Percentiles rank a stretch among this genome's conserved stretches.
Conservation (phyloP, 2,888 invertebrate genomes). For the Pammene aurita region DNA sequence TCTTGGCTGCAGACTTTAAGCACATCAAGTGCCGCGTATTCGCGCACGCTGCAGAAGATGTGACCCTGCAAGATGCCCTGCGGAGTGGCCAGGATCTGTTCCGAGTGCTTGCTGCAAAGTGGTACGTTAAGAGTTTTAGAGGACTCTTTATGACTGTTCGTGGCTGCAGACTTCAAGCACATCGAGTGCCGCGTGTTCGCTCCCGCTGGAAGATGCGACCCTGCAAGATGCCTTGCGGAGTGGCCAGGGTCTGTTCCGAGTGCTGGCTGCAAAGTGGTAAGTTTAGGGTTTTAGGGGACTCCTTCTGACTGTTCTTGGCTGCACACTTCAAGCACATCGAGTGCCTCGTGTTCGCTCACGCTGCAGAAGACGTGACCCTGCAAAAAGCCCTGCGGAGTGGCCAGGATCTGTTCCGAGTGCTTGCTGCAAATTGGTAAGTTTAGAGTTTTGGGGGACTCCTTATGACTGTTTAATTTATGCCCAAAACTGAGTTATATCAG, state of each 20-base stretch:
- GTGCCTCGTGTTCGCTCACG: conserved; percentile 76
- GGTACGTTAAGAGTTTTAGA: conserved; percentile 53
- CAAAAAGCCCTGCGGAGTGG: conserved; percentile 53
- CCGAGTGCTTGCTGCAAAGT: conserved; percentile 64
- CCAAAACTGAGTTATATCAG: no score
- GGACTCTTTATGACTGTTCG: conserved; percentile 46
- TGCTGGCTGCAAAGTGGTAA: conserved; percentile 71
- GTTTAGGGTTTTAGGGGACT: neutral
- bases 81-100: conserved; percentile 65
- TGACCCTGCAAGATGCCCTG: conserved; percentile 57
- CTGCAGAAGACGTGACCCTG: conserved; percentile 63
- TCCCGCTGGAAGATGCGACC: conserved; percentile 61
- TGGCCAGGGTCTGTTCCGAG: conserved; percentile 66
- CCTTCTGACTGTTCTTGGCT: conserved; percentile 61
- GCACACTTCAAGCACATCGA: conserved; percentile 81
- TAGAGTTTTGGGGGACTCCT: no score
- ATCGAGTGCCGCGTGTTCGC: conserved; percentile 80
- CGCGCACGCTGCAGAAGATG: conserved; percentile 70
- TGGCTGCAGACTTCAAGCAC: conserved; percentile 79
- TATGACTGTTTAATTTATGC: conserved; percentile 51
- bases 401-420: conserved; percentile 67
- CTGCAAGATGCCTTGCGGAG: conserved; percentile 58
- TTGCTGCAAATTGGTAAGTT: conserved; percentile 72
- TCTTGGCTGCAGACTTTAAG: conserved; percentile 77
- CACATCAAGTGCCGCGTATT: conserved; percentile 80